Evolutionary conservation across 2,113 vertebrate species (phyloP).

Genomic region (Anarrhichthys ocellatus): DNA sequence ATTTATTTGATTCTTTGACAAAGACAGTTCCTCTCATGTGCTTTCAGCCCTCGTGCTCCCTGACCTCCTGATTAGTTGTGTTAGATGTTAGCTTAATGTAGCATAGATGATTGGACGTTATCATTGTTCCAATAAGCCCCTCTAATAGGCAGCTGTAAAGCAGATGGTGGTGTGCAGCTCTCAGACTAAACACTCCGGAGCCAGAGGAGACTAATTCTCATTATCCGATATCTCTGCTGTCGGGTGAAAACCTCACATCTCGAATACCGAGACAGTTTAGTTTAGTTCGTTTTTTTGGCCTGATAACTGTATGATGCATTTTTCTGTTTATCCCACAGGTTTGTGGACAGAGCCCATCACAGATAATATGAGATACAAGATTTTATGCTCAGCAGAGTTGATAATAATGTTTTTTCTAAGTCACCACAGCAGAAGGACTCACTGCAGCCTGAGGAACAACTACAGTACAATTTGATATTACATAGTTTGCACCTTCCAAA

Average conservation of each 20-base stretch:
- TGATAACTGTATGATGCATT: neutral
- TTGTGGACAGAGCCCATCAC: neutral
- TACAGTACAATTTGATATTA: neutral
- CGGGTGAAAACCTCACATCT: constrained; percentile 14
- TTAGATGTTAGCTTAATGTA: constrained; percentile 56
- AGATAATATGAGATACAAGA: neutral
- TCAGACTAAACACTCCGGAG: constrained; percentile 76
- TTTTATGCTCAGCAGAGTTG: neutral
- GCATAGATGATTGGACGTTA: constrained; percentile 60
- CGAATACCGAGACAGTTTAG: neutral
- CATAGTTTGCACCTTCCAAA: constrained; percentile 2
- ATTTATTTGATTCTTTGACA: constrained; percentile 16
- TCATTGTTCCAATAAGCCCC: constrained; percentile 58
- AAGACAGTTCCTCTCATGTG: constrained; percentile 26
- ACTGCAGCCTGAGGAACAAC: neutral
- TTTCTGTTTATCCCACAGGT: neutral
- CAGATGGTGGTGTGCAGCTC: constrained; percentile 66
- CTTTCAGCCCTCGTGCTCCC: neutral
- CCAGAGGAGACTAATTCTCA: constrained; percentile 52
- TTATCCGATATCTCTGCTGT: constrained; percentile 35
- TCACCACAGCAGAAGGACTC: neutral
- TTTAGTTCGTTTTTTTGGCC: neutral
- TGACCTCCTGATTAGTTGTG: constrained; percentile 43
- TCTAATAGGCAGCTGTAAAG: constrained; percentile 65
- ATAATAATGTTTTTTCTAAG: neutral